Base-by-base conservation (phyloP, 2,113 vertebrate genomes). In the Maccullochella peelii region DNA sequence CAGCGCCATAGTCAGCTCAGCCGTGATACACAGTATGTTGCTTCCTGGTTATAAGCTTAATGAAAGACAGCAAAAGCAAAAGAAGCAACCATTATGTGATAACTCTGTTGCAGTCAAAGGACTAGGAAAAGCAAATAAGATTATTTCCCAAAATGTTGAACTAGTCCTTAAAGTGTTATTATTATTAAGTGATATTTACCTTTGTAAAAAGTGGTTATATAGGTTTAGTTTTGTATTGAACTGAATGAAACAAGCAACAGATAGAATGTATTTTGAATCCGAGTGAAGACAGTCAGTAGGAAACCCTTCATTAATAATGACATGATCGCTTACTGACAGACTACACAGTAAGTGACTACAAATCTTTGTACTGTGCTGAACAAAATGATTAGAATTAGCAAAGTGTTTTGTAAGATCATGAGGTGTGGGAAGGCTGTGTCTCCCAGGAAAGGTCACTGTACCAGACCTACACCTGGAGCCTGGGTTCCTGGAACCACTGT, bases 381-480 rank as follows among this genome's bases (percentile, higher is more conserved):
- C 36, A 23, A 36, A 15, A 68, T 33, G 0, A 21, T 54, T 44
- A 40, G 0, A 69, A 62, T 38, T 5, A 40, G 25, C 65, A 65
- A 23, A 16, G n/a, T 27, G 1, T 54, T 18, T n/a, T 52, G 20
- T 47, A 54, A 63, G 23, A 36, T 25, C 42, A 68, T 23, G 18
- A 3, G 38, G 14, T 68, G 38, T 63, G 69, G 27, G 33, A 69
- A 54, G 33, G n/a, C 14, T 23, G 25, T 42, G 18, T 40, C 50
- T 47, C 44, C 2, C 4, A 10, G 44, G 12, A 75, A 54, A 88
- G 38, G 54, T 79, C 44, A 80, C 30, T 50, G 21, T 52, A 6
- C 38, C 0, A 0, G 50, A 36, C 23, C 25, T 36, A 61, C 11
- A 72, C n/a, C 49, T 54, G 30, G 23, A 71, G 40, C 47, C 63